Evolutionary conservation across 2,113 vertebrate genomes (phyloP).

Genomic region (Oreocharis arfaki): DNA sequence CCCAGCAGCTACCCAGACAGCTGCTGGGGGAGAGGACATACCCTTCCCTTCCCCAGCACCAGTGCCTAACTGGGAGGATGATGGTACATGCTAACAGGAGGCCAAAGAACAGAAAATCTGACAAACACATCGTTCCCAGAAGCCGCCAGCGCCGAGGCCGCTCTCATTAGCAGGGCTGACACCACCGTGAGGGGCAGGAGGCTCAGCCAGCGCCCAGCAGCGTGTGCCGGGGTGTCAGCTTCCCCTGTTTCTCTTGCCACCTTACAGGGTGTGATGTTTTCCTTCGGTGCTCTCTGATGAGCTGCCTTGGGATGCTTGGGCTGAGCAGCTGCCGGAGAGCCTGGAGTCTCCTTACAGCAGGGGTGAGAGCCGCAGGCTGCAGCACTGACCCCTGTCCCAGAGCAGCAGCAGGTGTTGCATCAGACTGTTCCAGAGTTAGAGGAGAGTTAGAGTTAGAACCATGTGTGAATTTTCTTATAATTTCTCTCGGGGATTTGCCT

Average conservation of each 20-base stretch:
- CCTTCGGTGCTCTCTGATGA: neutral
- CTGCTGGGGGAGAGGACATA: accelerated
- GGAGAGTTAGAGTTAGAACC: neutral
- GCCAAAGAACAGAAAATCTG: neutral
- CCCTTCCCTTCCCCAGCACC: neutral
- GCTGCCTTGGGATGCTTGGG: neutral
- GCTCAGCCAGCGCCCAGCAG: neutral
- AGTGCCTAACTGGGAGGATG: neutral
- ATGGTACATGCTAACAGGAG: neutral
- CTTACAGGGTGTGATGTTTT: slow-evolving; percentile 5
- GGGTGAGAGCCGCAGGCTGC: neutral
- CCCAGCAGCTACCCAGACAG: neutral
- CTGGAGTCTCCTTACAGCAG: neutral
- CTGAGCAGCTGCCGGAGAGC: neutral
- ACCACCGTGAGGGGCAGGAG: neutral
- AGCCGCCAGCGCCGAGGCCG: accelerated
- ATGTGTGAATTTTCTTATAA: neutral
- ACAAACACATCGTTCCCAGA: accelerated
- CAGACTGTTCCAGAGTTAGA: neutral
- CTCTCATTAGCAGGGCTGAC: neutral
- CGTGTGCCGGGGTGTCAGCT: neutral
- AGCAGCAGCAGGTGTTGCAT: neutral
- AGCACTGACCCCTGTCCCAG: neutral
- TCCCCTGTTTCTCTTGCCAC: slow-evolving; percentile 1
- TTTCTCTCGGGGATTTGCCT: neutral